Conservation (phyloP, 2,113 vertebrate species). For the Lycocorax pyrrhopterus region DNA sequence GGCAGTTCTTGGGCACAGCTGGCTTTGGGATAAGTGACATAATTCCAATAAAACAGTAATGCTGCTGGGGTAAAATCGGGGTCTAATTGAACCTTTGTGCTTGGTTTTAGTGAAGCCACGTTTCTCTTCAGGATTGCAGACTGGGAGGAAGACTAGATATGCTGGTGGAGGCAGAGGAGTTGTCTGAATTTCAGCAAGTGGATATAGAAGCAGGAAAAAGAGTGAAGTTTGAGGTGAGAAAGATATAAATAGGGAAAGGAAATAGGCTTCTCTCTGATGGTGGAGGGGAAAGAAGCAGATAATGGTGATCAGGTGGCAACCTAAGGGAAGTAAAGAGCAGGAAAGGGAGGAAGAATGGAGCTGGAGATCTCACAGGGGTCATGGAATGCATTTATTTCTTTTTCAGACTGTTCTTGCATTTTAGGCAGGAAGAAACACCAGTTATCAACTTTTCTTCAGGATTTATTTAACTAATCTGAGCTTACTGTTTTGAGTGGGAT, state of each 20-base stretch:
- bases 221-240: background rate
- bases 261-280: background rate
- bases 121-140: background rate
- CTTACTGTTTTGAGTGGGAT: background rate
- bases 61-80: background rate
- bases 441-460: background rate
- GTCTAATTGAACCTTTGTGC: background rate
- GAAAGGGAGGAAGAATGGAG: background rate
- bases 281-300: background rate
- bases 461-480: background rate
- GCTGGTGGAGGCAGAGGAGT: background rate
- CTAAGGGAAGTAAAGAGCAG: background rate
- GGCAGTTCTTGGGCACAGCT: background rate
- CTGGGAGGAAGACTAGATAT: background rate
- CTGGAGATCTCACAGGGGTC: background rate
- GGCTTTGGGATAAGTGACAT: background rate
- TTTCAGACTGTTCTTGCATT: background rate
- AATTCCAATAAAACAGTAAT: background rate
- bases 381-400: background rate
- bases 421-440: background rate
- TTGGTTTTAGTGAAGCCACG: background rate
- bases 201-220: background rate
- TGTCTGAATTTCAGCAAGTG: background rate
- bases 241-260: background rate
- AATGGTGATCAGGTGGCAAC: background rate